phyloP scores from a whole-genome alignment of 2,113 vertebrate genomes.

The Micromys minutus region DNA sequence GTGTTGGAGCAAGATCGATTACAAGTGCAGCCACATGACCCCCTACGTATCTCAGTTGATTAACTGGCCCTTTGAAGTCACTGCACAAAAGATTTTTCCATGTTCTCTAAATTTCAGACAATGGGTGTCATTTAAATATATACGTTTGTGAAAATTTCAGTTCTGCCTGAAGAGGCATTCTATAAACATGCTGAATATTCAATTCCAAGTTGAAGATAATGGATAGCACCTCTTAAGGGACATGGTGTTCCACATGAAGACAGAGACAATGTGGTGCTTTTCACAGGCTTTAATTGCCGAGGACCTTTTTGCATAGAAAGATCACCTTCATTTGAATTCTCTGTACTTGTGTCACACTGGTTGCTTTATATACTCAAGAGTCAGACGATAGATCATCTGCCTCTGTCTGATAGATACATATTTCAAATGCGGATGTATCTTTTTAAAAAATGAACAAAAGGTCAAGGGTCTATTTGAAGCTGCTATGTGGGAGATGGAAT shows the following conservation, averaged over 20 bases:
- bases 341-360: constrained; percentile 21
- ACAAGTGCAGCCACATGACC: constrained; percentile 21
- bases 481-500: constrained; percentile 21
- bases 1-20: neutral
- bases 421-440: constrained; percentile 51
- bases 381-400: constrained; percentile 43
- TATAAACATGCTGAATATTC: constrained; percentile 72
- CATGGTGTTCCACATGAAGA: constrained; percentile 36
- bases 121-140: constrained; percentile 63
- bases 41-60: constrained; percentile 48
- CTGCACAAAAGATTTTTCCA: constrained; percentile 37
- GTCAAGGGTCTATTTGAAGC: constrained; percentile 54
- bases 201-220: constrained; percentile 65
- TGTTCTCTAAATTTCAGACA: constrained; percentile 68
- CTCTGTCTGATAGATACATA: constrained; percentile 39
- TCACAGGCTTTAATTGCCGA: constrained; percentile 72
- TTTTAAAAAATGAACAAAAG: constrained; percentile 69
- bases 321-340: constrained; percentile 65
- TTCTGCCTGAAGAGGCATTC: constrained; percentile 60
- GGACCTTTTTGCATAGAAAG: constrained; percentile 59
- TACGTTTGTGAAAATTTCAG: constrained; percentile 62
- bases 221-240: constrained; percentile 49
- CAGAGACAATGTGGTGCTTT: constrained; percentile 52
- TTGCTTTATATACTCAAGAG: constrained; percentile 13
- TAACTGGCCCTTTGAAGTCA: constrained; percentile 64